A percentile compares a stretch with the other conserved stretches of the same genome.
Evolutionary conservation across 2,797 vertebrate species (phyloP).

Genomic region (Sciurus carolinensis): DNA sequence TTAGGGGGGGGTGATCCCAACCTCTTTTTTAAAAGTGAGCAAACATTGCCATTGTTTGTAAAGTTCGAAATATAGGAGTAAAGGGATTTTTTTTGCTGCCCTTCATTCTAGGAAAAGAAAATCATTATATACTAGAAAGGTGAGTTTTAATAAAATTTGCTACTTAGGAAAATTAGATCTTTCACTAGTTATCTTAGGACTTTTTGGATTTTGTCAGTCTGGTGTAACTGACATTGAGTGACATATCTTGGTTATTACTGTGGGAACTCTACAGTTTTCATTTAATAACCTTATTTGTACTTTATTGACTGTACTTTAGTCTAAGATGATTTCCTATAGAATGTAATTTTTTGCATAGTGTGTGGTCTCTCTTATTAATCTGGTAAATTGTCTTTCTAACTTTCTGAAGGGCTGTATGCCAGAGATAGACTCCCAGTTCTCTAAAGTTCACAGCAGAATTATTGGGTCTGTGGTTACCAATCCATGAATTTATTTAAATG

Average conservation of each 20-base stretch:
- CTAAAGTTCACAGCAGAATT: background rate
- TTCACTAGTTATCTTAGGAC: background rate
- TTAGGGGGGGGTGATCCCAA: background rate
- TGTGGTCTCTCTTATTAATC: background rate
- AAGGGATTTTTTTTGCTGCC: background rate
- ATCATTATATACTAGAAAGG: background rate
- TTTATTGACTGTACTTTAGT: slow-evolving; percentile 38
- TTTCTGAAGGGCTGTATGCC: background rate
- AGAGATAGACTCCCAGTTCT: background rate
- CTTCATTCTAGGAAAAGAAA: background rate
- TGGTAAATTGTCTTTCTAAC: background rate
- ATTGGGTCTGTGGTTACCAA: background rate
- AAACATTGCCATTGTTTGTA: background rate
- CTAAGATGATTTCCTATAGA: background rate
- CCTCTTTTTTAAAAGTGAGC: background rate
- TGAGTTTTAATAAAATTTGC: background rate
- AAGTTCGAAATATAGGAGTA: background rate
- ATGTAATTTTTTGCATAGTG: background rate
- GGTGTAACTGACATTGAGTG: background rate
- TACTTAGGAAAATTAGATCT: background rate
- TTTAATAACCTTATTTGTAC: slow-evolving; percentile 34
- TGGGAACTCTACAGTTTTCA: background rate
- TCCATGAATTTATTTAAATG: background rate
- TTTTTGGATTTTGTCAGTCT: background rate
- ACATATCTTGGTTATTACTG: slow-evolving; percentile 2